These are phyloP conservation scores for Gyrodactylus salaris DNA, from an alignment of 1,140 invertebrate species.

Conservation along the genomic window DNA sequence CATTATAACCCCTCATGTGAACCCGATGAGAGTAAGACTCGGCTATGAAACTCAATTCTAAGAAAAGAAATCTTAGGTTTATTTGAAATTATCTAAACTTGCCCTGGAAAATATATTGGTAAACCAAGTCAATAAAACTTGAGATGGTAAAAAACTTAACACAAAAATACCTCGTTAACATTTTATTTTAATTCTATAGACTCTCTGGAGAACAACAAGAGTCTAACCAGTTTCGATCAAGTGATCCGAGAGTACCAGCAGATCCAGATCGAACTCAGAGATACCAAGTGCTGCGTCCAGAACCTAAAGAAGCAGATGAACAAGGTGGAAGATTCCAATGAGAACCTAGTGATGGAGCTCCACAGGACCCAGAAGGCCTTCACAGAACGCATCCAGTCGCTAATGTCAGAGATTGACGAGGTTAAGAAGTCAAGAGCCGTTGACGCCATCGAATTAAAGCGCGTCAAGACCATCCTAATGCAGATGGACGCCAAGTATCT, in stretches of 20 bases:
- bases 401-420: not conserved
- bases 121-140: no score
- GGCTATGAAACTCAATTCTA: no score
- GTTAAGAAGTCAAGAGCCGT: not conserved
- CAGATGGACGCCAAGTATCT: not conserved
- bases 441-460: not conserved
- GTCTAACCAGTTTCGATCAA: no score
- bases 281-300: not conserved
- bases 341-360: not conserved
- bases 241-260: not conserved
- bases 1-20: no score
- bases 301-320: not conserved
- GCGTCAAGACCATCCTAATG: not conserved
- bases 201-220: no score
- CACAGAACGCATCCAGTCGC: not conserved
- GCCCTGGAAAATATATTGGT: no score
- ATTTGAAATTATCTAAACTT: no score
- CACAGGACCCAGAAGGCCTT: not conserved
- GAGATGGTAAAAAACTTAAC: no score
- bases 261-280: not conserved
- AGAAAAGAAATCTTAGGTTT: no score
- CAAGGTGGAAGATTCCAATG: not conserved
- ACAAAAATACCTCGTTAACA: no score
- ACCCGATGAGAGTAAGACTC: no score
- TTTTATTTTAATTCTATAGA: no score